These are phyloP conservation scores for Pterostichus madidus DNA, from an alignment of 2,888 invertebrate species.

Conservation along the genomic window DNA sequence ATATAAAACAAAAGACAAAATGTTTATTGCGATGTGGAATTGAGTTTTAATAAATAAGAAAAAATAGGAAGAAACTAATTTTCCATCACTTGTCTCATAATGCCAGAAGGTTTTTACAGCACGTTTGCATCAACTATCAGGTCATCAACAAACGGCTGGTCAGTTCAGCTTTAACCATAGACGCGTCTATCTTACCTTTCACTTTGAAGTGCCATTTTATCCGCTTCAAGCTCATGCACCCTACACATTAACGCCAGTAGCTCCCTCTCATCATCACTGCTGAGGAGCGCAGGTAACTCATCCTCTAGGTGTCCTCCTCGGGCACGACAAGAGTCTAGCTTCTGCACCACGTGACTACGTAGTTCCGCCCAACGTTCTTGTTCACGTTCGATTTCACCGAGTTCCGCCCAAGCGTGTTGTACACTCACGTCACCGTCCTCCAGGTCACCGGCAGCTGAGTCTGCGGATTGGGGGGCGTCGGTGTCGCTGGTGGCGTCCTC, in stretches of 20 bases:
- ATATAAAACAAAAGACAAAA: too few species aligned
- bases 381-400: constrained; percentile 91
- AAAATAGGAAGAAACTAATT: too few species aligned
- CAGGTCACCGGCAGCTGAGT: background rate
- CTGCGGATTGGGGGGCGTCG: constrained; percentile 68
- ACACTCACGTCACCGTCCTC: constrained; percentile 84
- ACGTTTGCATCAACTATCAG: too few species aligned
- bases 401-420: constrained; percentile 90
- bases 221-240: constrained; percentile 96
- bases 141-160: too few species aligned
- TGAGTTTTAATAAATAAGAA: too few species aligned
- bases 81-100: too few species aligned
- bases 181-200: constrained; percentile 82
- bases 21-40: too few species aligned
- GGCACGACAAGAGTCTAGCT: constrained; percentile 88
- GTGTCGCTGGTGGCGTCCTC: constrained; percentile 71
- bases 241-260: constrained; percentile 91
- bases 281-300: constrained; percentile 91
- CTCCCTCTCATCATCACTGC: constrained; percentile 94
- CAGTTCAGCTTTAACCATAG: too few species aligned
- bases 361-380: constrained; percentile 89
- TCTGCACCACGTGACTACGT: constrained; percentile 87
- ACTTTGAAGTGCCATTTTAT: constrained; percentile 94
- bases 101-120: too few species aligned
- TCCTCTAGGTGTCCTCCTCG: constrained; percentile 91